phyloP scores from a whole-genome alignment of 2,888 invertebrate species.

The Punctoribates punctum region DNA sequence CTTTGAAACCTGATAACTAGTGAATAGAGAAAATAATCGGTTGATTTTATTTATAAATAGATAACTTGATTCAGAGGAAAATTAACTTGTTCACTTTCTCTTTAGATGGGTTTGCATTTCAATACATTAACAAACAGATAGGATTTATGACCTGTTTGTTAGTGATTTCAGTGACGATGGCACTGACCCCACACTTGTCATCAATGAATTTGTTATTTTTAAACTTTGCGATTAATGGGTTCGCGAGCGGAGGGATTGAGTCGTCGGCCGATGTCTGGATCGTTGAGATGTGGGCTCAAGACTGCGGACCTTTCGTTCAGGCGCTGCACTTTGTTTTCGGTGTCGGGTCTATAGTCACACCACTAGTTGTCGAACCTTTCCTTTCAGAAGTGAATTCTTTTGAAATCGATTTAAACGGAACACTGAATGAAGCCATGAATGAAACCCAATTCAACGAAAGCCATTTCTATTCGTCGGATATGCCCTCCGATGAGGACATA shows the following conservation, averaged over 20 bases:
- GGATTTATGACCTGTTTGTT: not conserved
- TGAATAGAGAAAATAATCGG: not conserved
- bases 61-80: not conserved
- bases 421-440: not conserved
- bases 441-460: not conserved
- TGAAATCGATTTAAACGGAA: not conserved
- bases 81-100: not conserved
- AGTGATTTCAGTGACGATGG: not conserved
- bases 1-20: not conserved
- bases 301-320: constrained; percentile 18
- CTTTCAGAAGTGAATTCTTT: not conserved
- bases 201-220: constrained; percentile 3
- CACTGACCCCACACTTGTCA: not conserved
- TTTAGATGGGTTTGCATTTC: constrained; percentile 19
- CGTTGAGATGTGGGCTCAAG: constrained; percentile 1
- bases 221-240: not conserved
- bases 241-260: constrained; percentile 26
- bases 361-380: not conserved
- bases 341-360: not conserved
- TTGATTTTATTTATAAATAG: too few relatives aligned
- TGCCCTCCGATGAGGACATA: not conserved
- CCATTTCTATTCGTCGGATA: not conserved
- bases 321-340: constrained; percentile 4
- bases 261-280: constrained; percentile 15
- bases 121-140: not conserved